Evolutionary conservation across 2,797 vertebrate genomes (phyloP), one percentile per base, ranked within the genome.

Genomic region (Champsocephalus gunnari): DNA sequence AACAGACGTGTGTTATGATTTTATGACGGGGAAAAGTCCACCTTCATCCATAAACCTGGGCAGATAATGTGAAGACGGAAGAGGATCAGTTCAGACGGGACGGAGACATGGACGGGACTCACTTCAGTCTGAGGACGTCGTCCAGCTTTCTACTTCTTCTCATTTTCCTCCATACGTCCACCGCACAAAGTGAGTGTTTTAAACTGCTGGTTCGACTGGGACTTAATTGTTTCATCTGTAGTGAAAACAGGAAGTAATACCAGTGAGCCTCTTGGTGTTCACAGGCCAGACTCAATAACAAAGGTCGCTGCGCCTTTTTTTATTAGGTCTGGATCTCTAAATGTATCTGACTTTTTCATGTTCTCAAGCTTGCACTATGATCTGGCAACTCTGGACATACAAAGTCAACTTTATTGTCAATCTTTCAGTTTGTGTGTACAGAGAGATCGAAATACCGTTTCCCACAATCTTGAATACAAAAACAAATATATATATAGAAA

Each of bases 1-100:
- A 79, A 81, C 69, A 71, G 34, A 71, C 3, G 7, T 9, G 49
- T 62, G 57, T 60, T 51, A 21, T 2, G 16, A 19, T 77, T 92
- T 91, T 92, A 92, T 82, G 83, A 57, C 38, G 11, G 88, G 87
- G 57, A 67, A 92, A 92, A 90, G 92, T 92, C 92, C 88, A 89
- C 63, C 0, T 28, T 34, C 34, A 12, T 73, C 71, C 73, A 81
- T 88, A 87, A 88, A 87, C n/a, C 11, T 1, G 2, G 60, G 13
- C 16, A 77, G 85, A 82, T 88, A 82, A 80, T 75, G 69, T 5
- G 55, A 67, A 68, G 16, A 68, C 58, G 11, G 32, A 63, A 2
- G 3, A n/a, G 61, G 32, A 38, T 72, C 77, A 77, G 71, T 79
- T 71, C 28, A 55, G 60, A 74, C 80, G 11, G 44, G 58, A 68